Evolutionary conservation across 2,797 vertebrate species (phyloP), one percentile per base, ranked within the genome.

Genomic region (Argyrosomus regius): DNA sequence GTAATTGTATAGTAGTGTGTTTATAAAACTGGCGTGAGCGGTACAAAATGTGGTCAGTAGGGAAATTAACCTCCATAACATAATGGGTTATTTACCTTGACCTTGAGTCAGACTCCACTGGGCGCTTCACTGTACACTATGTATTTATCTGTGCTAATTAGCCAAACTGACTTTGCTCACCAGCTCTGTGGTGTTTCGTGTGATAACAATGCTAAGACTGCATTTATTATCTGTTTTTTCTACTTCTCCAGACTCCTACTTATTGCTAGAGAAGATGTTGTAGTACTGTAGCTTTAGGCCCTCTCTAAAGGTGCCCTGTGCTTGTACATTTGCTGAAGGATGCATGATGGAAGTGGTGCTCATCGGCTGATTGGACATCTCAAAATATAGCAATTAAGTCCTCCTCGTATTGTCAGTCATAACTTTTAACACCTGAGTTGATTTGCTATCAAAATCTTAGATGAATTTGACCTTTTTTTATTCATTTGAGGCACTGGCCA

Each of bases 91-190:
- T 59, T 67, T 73, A 39, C 18, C 74, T 61, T 54, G 70, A 83
- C 73, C n/a, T 72, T 3, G 6, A 64, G 31, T 53, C 39, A 28
- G 31, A 57, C 75, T 49, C 72, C 70, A 64, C 54, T 17, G 49
- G 50, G 52, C 67, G 54, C 63, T 73, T 72, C 53, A 46, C 63
- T 76, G 53, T 69, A 71, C 45, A 66, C 31, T 59, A 24, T 78
- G 61, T 77, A 64, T 85, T 85, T 82, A 58, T 85, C 65, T 84
- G 84, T 88, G 87, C 90, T 87, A 88, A 89, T 85, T 67, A 83
- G 61, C 77, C 72, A 70, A 78, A 82, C 72, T 81, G 83, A 84
- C 70, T 78, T 65, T 60, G 45, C 64, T 81, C 70, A 75, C 63
- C 75, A 72, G 69, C 75, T 78, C 31, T 70, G 50, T 53, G 64